Conservation (phyloP, 2,113 vertebrate genomes). For the Glaucomys volans region DNA sequence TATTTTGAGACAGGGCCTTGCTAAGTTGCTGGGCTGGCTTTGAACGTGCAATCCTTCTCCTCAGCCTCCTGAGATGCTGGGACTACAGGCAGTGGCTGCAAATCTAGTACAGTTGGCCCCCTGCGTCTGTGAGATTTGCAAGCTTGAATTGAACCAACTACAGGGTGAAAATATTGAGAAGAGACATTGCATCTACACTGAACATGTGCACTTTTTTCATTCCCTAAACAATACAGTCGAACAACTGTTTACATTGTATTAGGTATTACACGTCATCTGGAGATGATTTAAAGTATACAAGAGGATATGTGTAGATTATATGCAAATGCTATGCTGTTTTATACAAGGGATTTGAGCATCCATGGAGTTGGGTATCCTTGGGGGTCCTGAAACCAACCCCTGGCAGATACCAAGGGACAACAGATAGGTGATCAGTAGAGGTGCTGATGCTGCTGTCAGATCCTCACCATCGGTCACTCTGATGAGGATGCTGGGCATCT, state of each 20-base stretch:
- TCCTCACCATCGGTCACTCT: rapidly evolving
- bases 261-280: not conserved
- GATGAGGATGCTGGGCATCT: not conserved
- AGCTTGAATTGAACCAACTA: not conserved
- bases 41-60: not conserved
- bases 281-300: not conserved
- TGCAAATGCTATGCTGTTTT: not conserved
- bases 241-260: not conserved
- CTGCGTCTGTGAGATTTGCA: not conserved
- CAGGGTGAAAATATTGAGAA: not conserved
- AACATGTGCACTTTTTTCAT: not conserved
- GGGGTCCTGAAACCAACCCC: not conserved
- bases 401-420: not conserved
- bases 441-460: no score
- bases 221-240: not conserved
- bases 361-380: not conserved
- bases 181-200: not conserved
- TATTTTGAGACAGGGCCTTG: not conserved
- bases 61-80: not conserved
- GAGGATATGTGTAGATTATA: not conserved
- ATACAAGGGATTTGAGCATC: not conserved
- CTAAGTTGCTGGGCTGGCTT: not conserved
- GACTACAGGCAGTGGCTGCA: not conserved
- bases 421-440: not conserved
- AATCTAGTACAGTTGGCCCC: not conserved